Evolutionary conservation across 1,140 invertebrate species (phyloP), one percentile per base, ranked within the genome.

Genomic region (Colletes latitarsis): DNA sequence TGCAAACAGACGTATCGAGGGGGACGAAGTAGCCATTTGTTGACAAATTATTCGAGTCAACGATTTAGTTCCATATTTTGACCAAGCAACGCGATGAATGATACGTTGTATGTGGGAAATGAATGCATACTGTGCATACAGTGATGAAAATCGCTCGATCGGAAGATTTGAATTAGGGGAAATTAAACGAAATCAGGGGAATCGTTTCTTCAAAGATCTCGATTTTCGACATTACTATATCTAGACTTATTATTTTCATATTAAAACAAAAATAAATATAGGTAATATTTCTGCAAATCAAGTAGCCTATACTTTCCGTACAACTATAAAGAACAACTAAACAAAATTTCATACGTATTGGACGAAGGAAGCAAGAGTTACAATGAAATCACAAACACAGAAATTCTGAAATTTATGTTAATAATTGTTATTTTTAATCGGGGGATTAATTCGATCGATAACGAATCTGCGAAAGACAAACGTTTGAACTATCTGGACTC

Each of bases 11-110:
- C 57, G 53, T n/a, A 53, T n/a, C 3, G n/a, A 30, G 4, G 39
- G 9, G 21, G 17, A 10, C 8, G 17, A 58, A 17, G 10, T 9
- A 43, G 53, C 14, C 14, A n/a, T 46, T 52, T n/a, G 46, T 67
- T 49, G 46, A 4, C 39, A 53, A 60, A 62, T 75, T 80, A 67
- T 43, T 75, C 62, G 43, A 21, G 19, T 39, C 39, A 19, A 46
- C 53, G 14, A 9, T 6, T 60, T 43, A 10, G 30, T 52, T 43
- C 17, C 6, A 43, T 58, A 5, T 21, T 30, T 39, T 15, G 67
- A 15, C 14, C 49, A 6, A 19, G 17, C 15, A 17, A 15, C 46
- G n/a, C 4, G 12, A 62, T 12, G 19, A 69, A 17, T 30, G 49
- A 19, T n/a, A 53, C 14, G 21, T 12, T 3, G 15, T 17, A 19